A percentile compares a stretch with the other conserved stretches of the same genome.
phyloP scores from a whole-genome alignment of 2,797 vertebrate genomes.

The Fratercula arctica region DNA sequence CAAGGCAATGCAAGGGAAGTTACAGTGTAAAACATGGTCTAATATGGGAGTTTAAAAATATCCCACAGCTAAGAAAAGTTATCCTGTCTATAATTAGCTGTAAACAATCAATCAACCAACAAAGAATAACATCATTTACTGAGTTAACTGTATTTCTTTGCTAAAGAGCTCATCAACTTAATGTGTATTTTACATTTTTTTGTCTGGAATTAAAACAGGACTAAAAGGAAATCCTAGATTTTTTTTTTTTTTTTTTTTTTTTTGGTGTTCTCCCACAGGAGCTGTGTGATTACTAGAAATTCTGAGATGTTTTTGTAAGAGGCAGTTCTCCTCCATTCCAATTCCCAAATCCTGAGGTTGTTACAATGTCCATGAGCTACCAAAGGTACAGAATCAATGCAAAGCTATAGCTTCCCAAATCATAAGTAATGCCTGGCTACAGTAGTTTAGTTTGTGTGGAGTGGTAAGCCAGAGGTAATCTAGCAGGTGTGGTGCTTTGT shows the following conservation, averaged over 20 bases:
- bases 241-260: background rate
- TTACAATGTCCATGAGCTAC: background rate
- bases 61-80: background rate
- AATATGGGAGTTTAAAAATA: background rate
- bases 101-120: background rate
- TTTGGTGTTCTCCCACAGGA: background rate
- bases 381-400: background rate
- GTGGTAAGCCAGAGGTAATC: background rate
- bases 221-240: background rate
- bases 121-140: background rate
- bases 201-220: background rate
- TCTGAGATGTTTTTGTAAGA: background rate
- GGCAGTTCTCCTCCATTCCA: background rate
- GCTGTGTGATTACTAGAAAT: background rate
- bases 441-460: background rate
- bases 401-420: background rate
- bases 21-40: background rate
- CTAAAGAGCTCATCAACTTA: background rate
- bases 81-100: background rate
- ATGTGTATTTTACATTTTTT: background rate
- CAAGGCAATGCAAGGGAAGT: background rate
- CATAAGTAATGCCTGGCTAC: background rate
- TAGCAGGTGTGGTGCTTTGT: background rate
- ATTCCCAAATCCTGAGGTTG: background rate
- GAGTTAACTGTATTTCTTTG: background rate